phyloP scores from a whole-genome alignment of 2,113 vertebrate genomes.

The Scortum barcoo region DNA sequence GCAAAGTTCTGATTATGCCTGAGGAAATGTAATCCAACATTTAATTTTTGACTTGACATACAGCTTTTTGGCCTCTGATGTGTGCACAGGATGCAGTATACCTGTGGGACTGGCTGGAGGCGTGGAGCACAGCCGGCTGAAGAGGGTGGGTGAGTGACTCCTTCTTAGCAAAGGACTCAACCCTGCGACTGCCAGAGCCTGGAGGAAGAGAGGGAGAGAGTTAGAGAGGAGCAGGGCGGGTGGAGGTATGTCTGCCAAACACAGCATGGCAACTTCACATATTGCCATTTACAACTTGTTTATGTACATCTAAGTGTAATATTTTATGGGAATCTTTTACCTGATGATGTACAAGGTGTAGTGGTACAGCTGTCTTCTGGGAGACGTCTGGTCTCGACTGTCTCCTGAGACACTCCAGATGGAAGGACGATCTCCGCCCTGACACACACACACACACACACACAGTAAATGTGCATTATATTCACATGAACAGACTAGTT shows the following conservation, averaged over 20 bases:
- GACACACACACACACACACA: slow-evolving; percentile 18
- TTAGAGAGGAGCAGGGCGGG: not conserved
- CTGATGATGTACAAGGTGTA: slow-evolving; percentile 97
- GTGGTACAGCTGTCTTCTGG: slow-evolving; percentile 94
- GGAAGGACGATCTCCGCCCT: slow-evolving; percentile 97
- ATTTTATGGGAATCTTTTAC: slow-evolving; percentile 72
- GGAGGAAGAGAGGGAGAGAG: slow-evolving; percentile 32
- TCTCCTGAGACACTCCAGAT: slow-evolving; percentile 95
- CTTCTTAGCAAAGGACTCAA: slow-evolving; percentile 94
- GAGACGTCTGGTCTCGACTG: slow-evolving; percentile 90
- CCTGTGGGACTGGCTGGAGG: slow-evolving; percentile 89
- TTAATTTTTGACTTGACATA: not conserved
- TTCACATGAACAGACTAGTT: not conserved
- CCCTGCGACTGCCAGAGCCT: slow-evolving; percentile 94
- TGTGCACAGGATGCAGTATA: slow-evolving; percentile 22
- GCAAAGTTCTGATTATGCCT: not conserved
- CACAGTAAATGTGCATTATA: not conserved
- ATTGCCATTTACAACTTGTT: not conserved
- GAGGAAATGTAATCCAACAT: not conserved
- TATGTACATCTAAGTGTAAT: not conserved
- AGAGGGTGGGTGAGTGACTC: slow-evolving; percentile 92
- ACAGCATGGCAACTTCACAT: not conserved
- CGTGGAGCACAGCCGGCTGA: slow-evolving; percentile 89
- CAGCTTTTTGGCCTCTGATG: not conserved
- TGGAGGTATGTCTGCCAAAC: not conserved